Conservation (phyloP, 2,888 invertebrate species). For the Drosophila heteroneura region DNA sequence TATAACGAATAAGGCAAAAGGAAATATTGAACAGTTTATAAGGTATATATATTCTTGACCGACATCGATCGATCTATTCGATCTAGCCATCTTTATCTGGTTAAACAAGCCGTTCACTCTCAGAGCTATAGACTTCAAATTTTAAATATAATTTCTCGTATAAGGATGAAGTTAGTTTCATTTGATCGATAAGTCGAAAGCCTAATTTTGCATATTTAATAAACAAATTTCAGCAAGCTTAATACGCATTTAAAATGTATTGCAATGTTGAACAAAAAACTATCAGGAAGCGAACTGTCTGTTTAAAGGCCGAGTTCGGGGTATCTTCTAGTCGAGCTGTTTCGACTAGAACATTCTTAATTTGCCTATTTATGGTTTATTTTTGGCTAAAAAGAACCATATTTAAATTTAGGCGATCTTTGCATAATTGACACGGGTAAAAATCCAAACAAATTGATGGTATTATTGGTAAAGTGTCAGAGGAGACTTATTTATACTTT, state of each 20-base stretch:
- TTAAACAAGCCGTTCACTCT: background rate
- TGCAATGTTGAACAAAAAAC: too few relatives aligned
- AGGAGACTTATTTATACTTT: background rate
- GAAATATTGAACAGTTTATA: too few relatives aligned
- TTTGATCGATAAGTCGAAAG: background rate
- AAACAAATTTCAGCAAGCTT: too few relatives aligned
- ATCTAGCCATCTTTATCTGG: background rate
- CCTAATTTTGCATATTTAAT: too few relatives aligned
- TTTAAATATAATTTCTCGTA: background rate
- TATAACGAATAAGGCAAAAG: background rate
- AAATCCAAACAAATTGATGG: background rate
- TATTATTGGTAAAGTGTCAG: background rate
- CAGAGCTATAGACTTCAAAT: background rate
- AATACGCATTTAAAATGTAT: too few relatives aligned
- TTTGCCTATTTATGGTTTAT: background rate
- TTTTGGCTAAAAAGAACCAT: background rate
- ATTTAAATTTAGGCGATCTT: background rate
- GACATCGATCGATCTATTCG: background rate
- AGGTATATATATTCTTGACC: background rate
- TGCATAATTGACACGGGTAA: background rate
- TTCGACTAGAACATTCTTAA: background rate
- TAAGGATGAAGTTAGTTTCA: background rate
- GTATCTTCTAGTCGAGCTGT: background rate
- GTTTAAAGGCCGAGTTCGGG: background rate
- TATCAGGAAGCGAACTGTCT: too few relatives aligned